Evolutionary conservation across 2,113 vertebrate species (phyloP), one percentile per base, ranked within the genome.

Genomic region (Cettia cetti): DNA sequence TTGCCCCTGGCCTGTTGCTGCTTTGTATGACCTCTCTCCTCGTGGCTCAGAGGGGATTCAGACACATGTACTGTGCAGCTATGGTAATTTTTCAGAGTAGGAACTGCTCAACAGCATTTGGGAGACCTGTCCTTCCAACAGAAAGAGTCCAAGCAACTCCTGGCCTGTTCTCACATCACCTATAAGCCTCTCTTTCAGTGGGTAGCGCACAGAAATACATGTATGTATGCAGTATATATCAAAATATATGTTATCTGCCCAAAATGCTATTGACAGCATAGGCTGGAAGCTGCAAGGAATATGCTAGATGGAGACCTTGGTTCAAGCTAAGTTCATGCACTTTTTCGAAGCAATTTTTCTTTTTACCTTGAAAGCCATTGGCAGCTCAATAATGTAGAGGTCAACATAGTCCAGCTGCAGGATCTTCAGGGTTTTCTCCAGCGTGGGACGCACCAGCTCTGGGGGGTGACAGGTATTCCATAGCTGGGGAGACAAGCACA

Each of bases 301-400:
- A 53, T 26, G 15, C 15, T 42, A 35, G 26, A 52, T 68, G 26
- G 33, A 82, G 42, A 82, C 15, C 18, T 76, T 40, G 2, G 11
- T 40, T 92, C 15, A 30, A 71, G 39, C 13, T 40, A 60, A 8
- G 31, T 49, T 20, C 12, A 11, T 31, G 18, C 8, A 23, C 39
- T 37, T 81, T 63, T 76, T 47, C 39, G 17, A 8, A 39, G 23
- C 23, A 65, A 1, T 45, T 74, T 90, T 66, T 69, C 8, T 45
- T 78, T 95, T 95, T 96, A 99, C 99, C 99, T 99, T 98, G 75
- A 99, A 98, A 88, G 99, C 99, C 97, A 99, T 99, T 8, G 99
- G 99, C n/a, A 99, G 92, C 96, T 99, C 99, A 66, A 99, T 97
- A 61, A 99, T 98, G 95, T 99, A 99, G 71, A 99, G 99, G 91